Percentiles rank a stretch among this genome's conserved stretches.
These are phyloP conservation scores for Phragmatobia fuliginosa DNA, from an alignment of 2,888 invertebrate genomes.

Conservation along the genomic window DNA sequence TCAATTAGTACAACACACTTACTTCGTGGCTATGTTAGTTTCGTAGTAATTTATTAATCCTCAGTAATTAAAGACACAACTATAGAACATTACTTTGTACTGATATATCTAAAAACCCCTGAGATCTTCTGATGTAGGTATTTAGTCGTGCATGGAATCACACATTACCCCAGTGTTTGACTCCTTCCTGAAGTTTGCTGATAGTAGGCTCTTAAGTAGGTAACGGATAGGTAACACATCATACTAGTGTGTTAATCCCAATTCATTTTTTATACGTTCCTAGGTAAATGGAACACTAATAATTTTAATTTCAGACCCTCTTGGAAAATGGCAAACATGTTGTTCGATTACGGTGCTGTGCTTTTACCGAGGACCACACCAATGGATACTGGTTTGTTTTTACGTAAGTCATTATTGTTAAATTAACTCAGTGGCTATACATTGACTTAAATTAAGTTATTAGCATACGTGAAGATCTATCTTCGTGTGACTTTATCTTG, in stretches of 20 bases:
- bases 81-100: neutral
- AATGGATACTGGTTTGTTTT: conserved; percentile 74
- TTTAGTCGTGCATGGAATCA: too few relatives aligned
- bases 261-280: neutral
- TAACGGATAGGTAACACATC: neutral
- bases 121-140: neutral
- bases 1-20: too few relatives aligned
- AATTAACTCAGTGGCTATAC: neutral
- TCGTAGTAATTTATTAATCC: too few relatives aligned
- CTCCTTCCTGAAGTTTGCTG: neutral
- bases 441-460: neutral
- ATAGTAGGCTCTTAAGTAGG: too few relatives aligned
- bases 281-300: neutral
- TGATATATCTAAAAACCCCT: neutral
- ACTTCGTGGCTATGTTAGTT: too few relatives aligned
- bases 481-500: too few relatives aligned
- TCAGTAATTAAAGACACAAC: too few relatives aligned
- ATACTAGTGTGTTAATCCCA: neutral
- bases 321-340: conserved; percentile 62
- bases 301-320: conserved; percentile 64
- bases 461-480: neutral
- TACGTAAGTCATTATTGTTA: conserved; percentile 62
- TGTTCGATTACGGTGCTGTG: conserved; percentile 74
- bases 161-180: neutral
- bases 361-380: conserved; percentile 60